Conservation (phyloP, 2,113 vertebrate species). For the Hirundichthys speculiger region DNA sequence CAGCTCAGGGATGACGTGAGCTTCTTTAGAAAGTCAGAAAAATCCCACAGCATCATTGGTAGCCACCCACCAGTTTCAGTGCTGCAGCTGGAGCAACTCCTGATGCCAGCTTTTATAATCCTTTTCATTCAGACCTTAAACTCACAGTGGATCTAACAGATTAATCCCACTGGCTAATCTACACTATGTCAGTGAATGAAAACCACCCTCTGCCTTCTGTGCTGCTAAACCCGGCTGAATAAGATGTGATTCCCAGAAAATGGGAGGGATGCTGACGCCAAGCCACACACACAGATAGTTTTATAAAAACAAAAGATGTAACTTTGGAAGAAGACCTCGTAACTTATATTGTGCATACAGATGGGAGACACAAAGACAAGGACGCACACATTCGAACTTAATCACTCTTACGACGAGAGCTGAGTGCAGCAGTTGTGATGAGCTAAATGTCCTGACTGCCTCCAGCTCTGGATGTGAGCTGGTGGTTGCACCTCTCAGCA, state of each 20-base stretch:
- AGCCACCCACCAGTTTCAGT: slow-evolving; percentile 40
- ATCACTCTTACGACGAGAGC: slow-evolving; percentile 17
- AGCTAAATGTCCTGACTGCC: background rate
- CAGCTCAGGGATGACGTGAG: slow-evolving; percentile 29
- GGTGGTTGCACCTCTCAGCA: slow-evolving; percentile 12
- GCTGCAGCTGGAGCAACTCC: slow-evolving; percentile 36
- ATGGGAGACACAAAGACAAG: background rate
- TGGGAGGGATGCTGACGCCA: slow-evolving; percentile 1
- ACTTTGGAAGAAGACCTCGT: slow-evolving; percentile 8
- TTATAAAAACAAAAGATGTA: background rate
- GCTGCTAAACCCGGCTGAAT: slow-evolving; percentile 50
- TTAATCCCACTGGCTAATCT: slow-evolving; percentile 66
- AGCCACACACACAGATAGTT: slow-evolving; percentile 7
- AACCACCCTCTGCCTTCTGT: slow-evolving; percentile 43
- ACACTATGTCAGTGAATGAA: slow-evolving; percentile 58
- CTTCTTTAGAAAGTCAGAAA: slow-evolving; percentile 31
- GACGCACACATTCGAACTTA: background rate
- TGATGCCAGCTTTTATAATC: slow-evolving; percentile 63
- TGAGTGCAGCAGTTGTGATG: slow-evolving; percentile 9
- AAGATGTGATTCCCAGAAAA: slow-evolving; percentile 49
- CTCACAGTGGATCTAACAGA: slow-evolving; percentile 60
- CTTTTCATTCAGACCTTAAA: slow-evolving; percentile 58
- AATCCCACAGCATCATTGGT: slow-evolving; percentile 24
- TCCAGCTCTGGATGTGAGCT: slow-evolving; percentile 33
- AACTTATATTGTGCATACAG: slow-evolving; percentile 11